phyloP scores from a whole-genome alignment of 1,140 invertebrate genomes.

The Neotoxoptera formosana region DNA sequence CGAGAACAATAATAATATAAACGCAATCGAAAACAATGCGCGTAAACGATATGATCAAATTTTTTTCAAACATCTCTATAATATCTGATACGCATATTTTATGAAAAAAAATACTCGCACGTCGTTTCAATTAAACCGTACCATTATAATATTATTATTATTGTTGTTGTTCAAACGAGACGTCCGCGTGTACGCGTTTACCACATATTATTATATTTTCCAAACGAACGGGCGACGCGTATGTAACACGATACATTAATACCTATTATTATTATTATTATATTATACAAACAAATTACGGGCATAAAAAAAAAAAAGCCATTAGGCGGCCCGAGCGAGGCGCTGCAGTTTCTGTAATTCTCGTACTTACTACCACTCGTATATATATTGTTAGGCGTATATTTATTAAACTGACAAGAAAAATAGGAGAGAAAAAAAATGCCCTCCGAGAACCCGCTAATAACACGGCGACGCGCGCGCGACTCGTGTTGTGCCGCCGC shows the following conservation, averaged over 20 bases:
- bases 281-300: background rate
- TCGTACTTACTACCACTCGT: no score
- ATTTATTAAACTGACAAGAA: background rate
- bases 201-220: no score
- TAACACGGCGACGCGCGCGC: background rate
- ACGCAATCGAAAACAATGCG: no score
- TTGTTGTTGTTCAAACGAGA: background rate
- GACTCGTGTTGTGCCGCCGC: background rate
- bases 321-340: no score
- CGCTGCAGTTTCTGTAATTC: no score
- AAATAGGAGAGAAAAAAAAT: background rate
- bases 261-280: background rate
- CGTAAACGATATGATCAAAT: background rate
- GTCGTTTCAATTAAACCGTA: background rate
- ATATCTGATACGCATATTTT: background rate
- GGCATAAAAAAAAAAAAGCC: no score
- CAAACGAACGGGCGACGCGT: background rate
- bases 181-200: no score
- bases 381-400: no score
- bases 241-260: background rate
- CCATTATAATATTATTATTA: background rate
- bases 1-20: background rate
- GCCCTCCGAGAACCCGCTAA: background rate
- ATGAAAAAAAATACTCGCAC: background rate
- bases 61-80: background rate